phyloP scores from a whole-genome alignment of 2,113 vertebrate species.

The Fukomys damarensis region DNA sequence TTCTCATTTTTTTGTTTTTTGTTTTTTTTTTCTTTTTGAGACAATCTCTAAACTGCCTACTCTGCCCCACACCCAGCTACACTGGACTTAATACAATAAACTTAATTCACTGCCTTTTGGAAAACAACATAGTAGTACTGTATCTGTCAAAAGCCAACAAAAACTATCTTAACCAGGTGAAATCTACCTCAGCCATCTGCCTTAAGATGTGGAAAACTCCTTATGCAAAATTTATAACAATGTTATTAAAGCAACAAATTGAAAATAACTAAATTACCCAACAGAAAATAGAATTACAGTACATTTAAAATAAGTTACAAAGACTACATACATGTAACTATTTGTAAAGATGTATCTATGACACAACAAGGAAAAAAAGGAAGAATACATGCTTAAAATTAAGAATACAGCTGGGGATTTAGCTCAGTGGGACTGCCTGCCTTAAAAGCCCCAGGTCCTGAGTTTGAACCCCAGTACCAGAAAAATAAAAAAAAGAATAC shows the following conservation, averaged over 20 bases:
- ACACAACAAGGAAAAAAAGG: background rate
- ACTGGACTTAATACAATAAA: conserved; percentile 22
- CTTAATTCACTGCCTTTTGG: background rate
- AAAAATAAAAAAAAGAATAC: too few species aligned
- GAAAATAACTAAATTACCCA: conserved; percentile 8
- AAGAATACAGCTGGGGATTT: too few species aligned
- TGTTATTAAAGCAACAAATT: background rate
- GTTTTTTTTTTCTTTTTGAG: background rate
- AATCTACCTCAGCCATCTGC: background rate
- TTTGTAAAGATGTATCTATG: background rate
- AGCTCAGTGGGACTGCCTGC: background rate
- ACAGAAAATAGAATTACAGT: background rate
- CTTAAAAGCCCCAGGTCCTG: background rate
- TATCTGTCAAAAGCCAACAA: conserved; percentile 1
- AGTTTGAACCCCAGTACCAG: background rate
- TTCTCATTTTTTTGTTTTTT: background rate
- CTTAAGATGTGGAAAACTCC: background rate
- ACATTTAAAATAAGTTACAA: conserved; percentile 24
- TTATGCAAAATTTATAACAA: background rate
- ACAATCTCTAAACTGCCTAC: background rate
- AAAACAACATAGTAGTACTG: background rate
- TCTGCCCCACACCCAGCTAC: background rate
- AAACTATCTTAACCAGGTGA: background rate
- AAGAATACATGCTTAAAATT: background rate
- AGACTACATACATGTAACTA: background rate